Base-by-base conservation (phyloP, 2,888 invertebrate genomes). In the Stenichneumon culpator region DNA sequence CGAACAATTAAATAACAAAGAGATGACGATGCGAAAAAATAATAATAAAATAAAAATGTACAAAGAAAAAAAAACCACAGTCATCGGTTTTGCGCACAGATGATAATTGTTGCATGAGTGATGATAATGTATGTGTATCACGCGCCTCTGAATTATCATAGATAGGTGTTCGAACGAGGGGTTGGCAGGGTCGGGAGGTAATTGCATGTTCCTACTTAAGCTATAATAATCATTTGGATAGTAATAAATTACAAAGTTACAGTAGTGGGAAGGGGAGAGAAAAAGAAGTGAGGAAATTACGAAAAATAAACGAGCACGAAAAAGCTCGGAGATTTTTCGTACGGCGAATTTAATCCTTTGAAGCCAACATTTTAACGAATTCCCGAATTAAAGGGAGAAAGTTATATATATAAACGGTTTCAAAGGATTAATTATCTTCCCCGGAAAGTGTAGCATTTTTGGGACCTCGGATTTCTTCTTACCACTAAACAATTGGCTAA, bases 1-100 rank as follows among this genome's bases (percentile, higher is more conserved):
- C 83, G 84, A 79, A 81, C 36, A 87, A 86, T 88, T 87, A 88
- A 88, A 87, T 87, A 88, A 86, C 86, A 84, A 84, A 83, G 80
- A 87, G 44, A 28, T 25, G 28, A 63, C 32, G 44, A 47, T 67
- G n/a, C 19, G 36, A 67, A 14, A 11, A 39, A 11, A 39, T 39
- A 19, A 65, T 28, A 39, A 11, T 1, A 22, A 39, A 11, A 36
- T 19, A 39, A 39, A 3, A 67, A 39, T 19, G 36, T 36, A 44
- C 67, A 39, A 39, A 7, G 7, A 39, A 32, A 32, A 28, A 32
- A 14, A n/a, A 36, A 16, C 16, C 9, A 19, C 14, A 36, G 36
- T 75, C 36, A 16, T 73, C 52, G 52, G 7, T 54, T 16, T 63
- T 32, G 7, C 32, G n/a, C 16, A 67, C 52, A 65, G 52, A 50